Evolutionary conservation across 2,797 vertebrate genomes (phyloP), one percentile per base, ranked within the genome.

Genomic region (Rhynchotus rufescens): DNA sequence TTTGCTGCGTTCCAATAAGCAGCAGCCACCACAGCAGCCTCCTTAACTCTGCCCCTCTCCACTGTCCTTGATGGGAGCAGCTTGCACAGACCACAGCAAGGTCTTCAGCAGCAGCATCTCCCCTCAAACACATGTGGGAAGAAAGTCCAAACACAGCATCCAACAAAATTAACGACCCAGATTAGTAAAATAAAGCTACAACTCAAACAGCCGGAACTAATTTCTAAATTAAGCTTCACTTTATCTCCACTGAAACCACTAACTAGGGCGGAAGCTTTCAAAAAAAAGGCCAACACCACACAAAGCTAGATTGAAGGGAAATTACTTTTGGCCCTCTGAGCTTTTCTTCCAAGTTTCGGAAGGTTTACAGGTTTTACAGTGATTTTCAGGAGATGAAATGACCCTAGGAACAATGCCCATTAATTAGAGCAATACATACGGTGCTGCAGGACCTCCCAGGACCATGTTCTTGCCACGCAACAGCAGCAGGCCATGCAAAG

Each of bases 351-450:
- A 82, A 85, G 66, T 85, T 92, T 81, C 45, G 1, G 3, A 40
- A 74, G 80, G 80, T 86, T 95, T 91, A 76, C 30, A 79, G 26
- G 67, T 92, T 87, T 93, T 83, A 69, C 80, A 90, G 72, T 77
- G 32, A 61, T 95, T 94, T 95, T 83, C 52, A 78, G 13, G 77
- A 92, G 85, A 86, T 90, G 91, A 95, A 91, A 93, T 22, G 32
- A 78, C 60, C 69, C 30, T 78, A 79, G 78, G 78, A 96, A 90
- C 61, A 84, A 75, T 59, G 4, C 71, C 78, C 32, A 1, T 85
- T 95, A 93, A 96, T 96, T 96, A 96, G 73, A 93, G 87, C 72
- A 61, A 60, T 26, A 15, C 92, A 91, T 84, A 88, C 69, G 95
- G 89, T 26, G 61, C 65, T 1, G 14, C 19, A 56, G 56, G 56